Evolutionary conservation across 2,113 vertebrate genomes (phyloP).

Genomic region (Mionectes macconnelli): DNA sequence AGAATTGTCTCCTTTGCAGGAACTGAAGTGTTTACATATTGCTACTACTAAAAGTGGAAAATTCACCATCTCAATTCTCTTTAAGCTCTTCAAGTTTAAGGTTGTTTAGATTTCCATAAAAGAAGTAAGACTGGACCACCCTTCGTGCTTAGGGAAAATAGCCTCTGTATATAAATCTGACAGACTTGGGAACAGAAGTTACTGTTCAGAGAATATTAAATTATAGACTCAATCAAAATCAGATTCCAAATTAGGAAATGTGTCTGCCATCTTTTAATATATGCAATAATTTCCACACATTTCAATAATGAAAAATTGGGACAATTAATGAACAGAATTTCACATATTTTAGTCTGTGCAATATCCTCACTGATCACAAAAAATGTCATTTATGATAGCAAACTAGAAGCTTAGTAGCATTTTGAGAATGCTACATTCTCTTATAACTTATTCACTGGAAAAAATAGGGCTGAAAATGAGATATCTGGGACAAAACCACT

Average conservation of each 20-base stretch:
- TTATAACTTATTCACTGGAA: background rate
- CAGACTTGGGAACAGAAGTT: background rate
- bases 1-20: background rate
- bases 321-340: background rate
- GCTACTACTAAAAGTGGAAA: background rate
- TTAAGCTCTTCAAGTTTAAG: background rate
- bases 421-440: background rate
- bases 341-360: background rate
- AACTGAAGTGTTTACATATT: background rate
- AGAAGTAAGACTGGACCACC: background rate
- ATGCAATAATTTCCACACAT: background rate
- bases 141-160: background rate
- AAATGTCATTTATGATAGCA: background rate
- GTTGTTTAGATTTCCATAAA: background rate
- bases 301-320: background rate
- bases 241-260: background rate
- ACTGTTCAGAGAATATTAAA: background rate
- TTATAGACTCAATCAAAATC: background rate
- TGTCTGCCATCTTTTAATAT: background rate
- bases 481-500: background rate
- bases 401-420: background rate
- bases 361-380: background rate
- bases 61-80: background rate
- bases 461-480: background rate
- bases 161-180: background rate